Evolutionary conservation across 2,888 invertebrate species (phyloP).

Genomic region (Drepanosiphum platanoidis): DNA sequence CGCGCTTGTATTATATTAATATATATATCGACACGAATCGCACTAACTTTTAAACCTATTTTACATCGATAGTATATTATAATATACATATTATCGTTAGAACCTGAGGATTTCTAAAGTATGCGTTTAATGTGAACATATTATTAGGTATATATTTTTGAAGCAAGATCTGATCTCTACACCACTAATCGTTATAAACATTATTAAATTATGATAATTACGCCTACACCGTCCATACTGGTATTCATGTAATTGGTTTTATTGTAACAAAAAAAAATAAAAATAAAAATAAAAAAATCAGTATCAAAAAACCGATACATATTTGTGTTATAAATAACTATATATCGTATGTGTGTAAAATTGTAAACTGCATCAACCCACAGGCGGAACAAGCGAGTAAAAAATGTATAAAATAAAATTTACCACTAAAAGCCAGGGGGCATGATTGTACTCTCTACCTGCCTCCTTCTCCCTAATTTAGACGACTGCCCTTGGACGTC

Average conservation of each 20-base stretch:
- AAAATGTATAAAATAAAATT: constrained; percentile 52
- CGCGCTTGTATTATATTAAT: no score
- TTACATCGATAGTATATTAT: constrained; percentile 20
- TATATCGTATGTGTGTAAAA: constrained; percentile 42
- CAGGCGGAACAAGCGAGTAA: constrained; percentile 47
- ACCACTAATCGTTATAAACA: constrained; percentile 55
- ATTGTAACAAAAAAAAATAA: constrained; percentile 53
- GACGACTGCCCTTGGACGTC: constrained; percentile 51
- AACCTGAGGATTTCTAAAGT: constrained; percentile 31
- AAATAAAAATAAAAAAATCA: constrained; percentile 35
- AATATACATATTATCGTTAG: constrained; percentile 18
- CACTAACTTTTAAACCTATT: background rate
- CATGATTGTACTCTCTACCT: constrained; percentile 35
- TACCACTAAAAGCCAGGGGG: constrained; percentile 56
- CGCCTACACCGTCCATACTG: constrained; percentile 49
- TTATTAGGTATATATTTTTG: constrained; percentile 47
- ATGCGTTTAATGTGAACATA: constrained; percentile 41
- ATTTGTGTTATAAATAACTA: constrained; percentile 55
- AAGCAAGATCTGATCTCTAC: constrained; percentile 43
- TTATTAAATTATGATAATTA: constrained; percentile 60
- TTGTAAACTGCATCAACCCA: constrained; percentile 51
- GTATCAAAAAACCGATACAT: constrained; percentile 49
- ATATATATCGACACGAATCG: constrained; percentile 1
- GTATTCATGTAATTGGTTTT: constrained; percentile 57
- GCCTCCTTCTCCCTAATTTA: constrained; percentile 3